These are phyloP conservation scores for Larimichthys polyactis DNA, from an alignment of 2,113 vertebrate species.

Conservation along the genomic window DNA sequence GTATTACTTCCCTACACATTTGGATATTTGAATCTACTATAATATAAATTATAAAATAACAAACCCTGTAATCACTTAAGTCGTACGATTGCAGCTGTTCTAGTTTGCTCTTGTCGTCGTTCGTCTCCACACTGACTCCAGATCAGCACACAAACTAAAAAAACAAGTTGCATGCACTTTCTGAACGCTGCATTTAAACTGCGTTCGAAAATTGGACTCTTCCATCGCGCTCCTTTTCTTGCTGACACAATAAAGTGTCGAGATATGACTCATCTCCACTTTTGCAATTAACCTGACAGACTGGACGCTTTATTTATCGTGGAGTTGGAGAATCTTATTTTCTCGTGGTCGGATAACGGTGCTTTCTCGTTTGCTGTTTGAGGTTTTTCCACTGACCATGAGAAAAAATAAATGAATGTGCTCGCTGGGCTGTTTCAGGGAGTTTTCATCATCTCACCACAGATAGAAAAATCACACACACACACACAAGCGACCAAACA, in stretches of 20 bases:
- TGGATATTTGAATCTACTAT: no score
- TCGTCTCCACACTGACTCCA: background rate
- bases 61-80: no score
- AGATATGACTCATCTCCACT: slow-evolving; percentile 43
- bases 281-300: slow-evolving; percentile 49
- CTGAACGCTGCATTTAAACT: slow-evolving; percentile 13
- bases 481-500: slow-evolving; percentile 13
- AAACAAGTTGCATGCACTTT: slow-evolving; percentile 11
- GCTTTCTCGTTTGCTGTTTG: slow-evolving; percentile 37
- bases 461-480: slow-evolving; percentile 30
- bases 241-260: slow-evolving; percentile 38
- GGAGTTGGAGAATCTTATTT: slow-evolving; percentile 40
- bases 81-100: background rate
- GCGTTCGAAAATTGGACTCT: slow-evolving; percentile 17
- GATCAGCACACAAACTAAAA: background rate
- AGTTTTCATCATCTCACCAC: slow-evolving; percentile 57
- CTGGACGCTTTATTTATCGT: slow-evolving; percentile 37
- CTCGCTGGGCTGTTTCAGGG: slow-evolving; percentile 54
- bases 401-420: slow-evolving; percentile 53
- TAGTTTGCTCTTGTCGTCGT: background rate
- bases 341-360: slow-evolving; percentile 21
- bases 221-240: background rate
- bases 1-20: no score
- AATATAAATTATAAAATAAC: no score
- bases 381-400: slow-evolving; percentile 45